phyloP scores from a whole-genome alignment of 1,140 invertebrate species.

The Drosophila carrolli region DNA sequence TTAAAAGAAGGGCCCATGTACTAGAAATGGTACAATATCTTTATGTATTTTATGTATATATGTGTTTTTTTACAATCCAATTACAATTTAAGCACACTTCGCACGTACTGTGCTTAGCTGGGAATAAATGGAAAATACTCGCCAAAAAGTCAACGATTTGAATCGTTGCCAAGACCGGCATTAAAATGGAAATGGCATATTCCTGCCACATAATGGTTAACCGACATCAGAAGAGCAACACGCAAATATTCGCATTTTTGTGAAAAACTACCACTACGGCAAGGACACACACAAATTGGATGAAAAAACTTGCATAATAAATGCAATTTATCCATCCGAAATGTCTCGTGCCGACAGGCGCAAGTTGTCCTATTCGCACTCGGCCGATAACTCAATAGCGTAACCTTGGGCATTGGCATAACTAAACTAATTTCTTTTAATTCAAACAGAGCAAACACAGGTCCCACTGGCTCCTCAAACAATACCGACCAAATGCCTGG shows the following conservation, averaged over 20 bases:
- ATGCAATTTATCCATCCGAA: slow-evolving; percentile 30
- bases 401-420: slow-evolving; percentile 15
- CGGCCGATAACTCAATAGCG: slow-evolving; percentile 23
- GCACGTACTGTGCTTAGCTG: neutral
- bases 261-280: slow-evolving; percentile 4
- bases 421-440: slow-evolving; percentile 64
- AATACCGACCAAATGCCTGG: slow-evolving; percentile 30
- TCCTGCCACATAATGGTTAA: slow-evolving; percentile 25
- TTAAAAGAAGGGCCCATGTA: too few species aligned
- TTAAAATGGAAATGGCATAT: slow-evolving; percentile 30
- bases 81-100: slow-evolving; percentile 12
- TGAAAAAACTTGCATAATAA: slow-evolving; percentile 33
- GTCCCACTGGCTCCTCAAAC: slow-evolving; percentile 1
- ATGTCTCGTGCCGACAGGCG: slow-evolving; percentile 1
- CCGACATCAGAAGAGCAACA: slow-evolving; percentile 24
- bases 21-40: too few species aligned
- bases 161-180: slow-evolving; percentile 3
- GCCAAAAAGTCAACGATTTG: slow-evolving; percentile 18
- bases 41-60: neutral
- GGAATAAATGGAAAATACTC: slow-evolving; percentile 11
- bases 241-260: slow-evolving; percentile 16
- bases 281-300: slow-evolving; percentile 8
- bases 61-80: slow-evolving; percentile 10
- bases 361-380: slow-evolving; percentile 11
- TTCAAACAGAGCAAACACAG: slow-evolving; percentile 18